Percentiles rank a stretch among this genome's conserved stretches.
Conservation (phyloP, 2,888 invertebrate genomes). For the Cheilosia vernalis region DNA sequence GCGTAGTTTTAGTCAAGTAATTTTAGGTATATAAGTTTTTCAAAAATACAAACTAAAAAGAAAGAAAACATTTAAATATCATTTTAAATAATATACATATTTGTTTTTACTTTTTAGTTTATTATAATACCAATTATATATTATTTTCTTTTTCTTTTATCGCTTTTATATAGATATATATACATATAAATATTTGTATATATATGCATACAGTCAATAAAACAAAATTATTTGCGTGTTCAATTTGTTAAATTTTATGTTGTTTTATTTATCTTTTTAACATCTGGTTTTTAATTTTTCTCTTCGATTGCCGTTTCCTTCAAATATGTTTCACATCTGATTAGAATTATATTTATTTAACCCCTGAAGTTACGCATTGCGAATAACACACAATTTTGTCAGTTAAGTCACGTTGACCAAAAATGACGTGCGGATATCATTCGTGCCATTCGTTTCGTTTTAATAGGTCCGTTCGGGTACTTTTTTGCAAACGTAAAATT, state of each 20-base stretch:
- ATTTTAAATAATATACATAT: constrained; percentile 52
- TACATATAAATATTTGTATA: constrained; percentile 30
- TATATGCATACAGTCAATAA: constrained; percentile 67
- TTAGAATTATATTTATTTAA: too few relatives aligned
- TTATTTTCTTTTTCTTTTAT: constrained; percentile 54
- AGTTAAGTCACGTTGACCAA: too few relatives aligned
- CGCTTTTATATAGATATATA: constrained; percentile 50
- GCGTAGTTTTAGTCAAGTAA: constrained; percentile 30
- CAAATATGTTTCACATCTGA: not conserved
- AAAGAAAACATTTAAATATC: constrained; percentile 57
- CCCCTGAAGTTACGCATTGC: too few relatives aligned
- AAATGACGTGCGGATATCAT: too few relatives aligned
- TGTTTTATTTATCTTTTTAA: constrained; percentile 17
- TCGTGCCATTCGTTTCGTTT: not conserved
- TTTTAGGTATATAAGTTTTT: constrained; percentile 40
- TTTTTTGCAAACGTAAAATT: too few relatives aligned
- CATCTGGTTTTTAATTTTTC: not conserved
- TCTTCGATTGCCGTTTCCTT: not conserved
- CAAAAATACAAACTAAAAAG: constrained; percentile 25
- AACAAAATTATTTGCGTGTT: constrained; percentile 72
- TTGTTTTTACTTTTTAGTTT: constrained; percentile 68
- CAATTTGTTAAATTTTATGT: constrained; percentile 45
- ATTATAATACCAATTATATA: constrained; percentile 56
- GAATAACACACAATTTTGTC: too few relatives aligned
- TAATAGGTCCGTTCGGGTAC: too few relatives aligned